phyloP scores from a whole-genome alignment of 2,888 invertebrate genomes.

The Drosophila borborema region DNA sequence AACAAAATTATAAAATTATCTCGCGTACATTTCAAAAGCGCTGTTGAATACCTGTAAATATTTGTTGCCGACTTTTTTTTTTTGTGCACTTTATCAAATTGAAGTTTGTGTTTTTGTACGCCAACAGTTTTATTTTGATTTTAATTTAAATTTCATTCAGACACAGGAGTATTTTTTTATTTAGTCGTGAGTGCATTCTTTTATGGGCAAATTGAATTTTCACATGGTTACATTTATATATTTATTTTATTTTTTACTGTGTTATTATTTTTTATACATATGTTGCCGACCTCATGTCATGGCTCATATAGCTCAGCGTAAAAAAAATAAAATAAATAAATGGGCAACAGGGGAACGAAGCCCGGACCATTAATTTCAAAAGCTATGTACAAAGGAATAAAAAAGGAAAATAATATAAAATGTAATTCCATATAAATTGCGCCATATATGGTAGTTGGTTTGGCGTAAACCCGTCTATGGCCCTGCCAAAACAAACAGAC shows the following conservation, averaged over 20 bases:
- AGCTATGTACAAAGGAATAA: constrained; percentile 30
- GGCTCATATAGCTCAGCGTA: constrained; percentile 16
- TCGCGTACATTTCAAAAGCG: constrained; percentile 2
- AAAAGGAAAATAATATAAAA: constrained; percentile 11
- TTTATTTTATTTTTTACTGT: neutral
- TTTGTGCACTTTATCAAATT: constrained; percentile 39
- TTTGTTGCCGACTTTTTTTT: constrained; percentile 15
- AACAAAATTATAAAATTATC: constrained; percentile 4
- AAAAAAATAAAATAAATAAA: neutral
- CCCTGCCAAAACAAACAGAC: constrained; percentile 74
- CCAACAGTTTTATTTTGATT: constrained; percentile 55
- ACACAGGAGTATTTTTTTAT: neutral
- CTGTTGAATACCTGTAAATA: neutral
- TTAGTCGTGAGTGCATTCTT: constrained; percentile 8
- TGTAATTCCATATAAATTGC: constrained; percentile 37
- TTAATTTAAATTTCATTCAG: constrained; percentile 42
- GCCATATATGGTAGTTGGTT: constrained; percentile 8
- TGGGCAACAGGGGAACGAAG: constrained; percentile 12
- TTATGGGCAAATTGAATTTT: constrained; percentile 67
- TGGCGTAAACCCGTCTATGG: constrained; percentile 22
- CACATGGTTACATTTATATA: constrained; percentile 36
- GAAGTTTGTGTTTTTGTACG: constrained; percentile 29
- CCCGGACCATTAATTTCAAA: constrained; percentile 58
- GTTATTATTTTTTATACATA: constrained; percentile 8
- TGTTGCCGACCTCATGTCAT: constrained; percentile 3